Conservation (phyloP, 92 coral and sea anemone species). For the Phymanthus crucifer region DNA sequence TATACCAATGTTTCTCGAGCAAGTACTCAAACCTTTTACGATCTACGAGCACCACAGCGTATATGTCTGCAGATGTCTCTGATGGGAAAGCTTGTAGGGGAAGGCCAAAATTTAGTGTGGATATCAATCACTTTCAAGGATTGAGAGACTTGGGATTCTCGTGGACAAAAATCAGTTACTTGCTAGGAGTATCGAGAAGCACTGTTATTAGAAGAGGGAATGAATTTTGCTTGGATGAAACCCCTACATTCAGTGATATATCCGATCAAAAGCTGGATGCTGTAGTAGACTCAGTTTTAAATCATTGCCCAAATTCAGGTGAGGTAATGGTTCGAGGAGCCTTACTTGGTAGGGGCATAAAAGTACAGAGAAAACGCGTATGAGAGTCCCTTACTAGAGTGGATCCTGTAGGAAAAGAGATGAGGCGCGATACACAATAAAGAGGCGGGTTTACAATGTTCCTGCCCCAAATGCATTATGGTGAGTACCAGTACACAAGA, state of each 20-base stretch:
- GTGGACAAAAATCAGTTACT: constrained; percentile 50
- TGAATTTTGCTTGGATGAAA: constrained; percentile 42
- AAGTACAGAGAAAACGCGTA: constrained; percentile 39
- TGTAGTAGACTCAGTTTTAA: constrained; percentile 37
- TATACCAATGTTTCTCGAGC: too few species aligned
- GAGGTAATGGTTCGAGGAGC: constrained; percentile 52
- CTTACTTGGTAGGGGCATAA: constrained; percentile 42
- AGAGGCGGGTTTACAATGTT: constrained; percentile 35
- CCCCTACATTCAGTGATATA: constrained; percentile 36
- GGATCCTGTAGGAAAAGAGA: constrained; percentile 36
- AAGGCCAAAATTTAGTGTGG: constrained; percentile 45
- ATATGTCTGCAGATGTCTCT: too few species aligned
- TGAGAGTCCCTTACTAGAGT: constrained; percentile 42
- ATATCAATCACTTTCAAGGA: constrained; percentile 37
- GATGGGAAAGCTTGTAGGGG: too few species aligned
- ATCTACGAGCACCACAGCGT: too few species aligned
- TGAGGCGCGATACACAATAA: constrained; percentile 17
- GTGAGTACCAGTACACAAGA: constrained; percentile 23
- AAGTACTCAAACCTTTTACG: too few species aligned
- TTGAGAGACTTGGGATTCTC: constrained; percentile 53
- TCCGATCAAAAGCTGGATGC: constrained; percentile 47
- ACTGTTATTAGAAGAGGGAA: constrained; percentile 43
- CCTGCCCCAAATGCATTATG: constrained; percentile 51
- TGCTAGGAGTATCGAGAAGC: constrained; percentile 56
- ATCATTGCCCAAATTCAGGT: constrained; percentile 45